Evolutionary conservation across 2,113 vertebrate genomes (phyloP), one percentile per base, ranked within the genome.

Genomic region (Siphamia tubifer): DNA sequence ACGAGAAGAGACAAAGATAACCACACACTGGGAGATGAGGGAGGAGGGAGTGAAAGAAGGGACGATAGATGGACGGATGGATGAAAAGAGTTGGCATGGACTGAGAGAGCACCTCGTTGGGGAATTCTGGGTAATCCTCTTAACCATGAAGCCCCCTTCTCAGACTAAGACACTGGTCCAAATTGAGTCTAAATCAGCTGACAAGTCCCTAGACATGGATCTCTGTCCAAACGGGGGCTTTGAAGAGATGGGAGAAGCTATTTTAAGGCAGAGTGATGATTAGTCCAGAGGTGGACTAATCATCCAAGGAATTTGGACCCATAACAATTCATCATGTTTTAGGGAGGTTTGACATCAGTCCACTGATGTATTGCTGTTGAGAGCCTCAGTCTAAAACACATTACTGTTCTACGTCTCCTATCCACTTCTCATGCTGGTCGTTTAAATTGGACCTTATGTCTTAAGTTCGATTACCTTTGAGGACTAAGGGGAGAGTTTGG

Each of bases 101-200:
- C 67, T 82, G 63, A 76, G 74, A 70, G 87, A 89, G 82, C 84
- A 87, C 68, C 84, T 89, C 74, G 16, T 83, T 86, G 78, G 83
- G 77, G 84, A 86, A 86, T 90, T 90, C 82, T 89, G 87, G 81
- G 79, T 90, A 89, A 89, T 88, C 86, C 86, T 88, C 86, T 91
- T 91, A 89, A 83, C 67, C 73, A 61, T 86, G 83, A 76, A 84
- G 83, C 79, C 83, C 81, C 79, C 79, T 86, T 87, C 77, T 74
- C 83, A 85, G 81, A 71, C 79, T 79, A 63, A 87, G 84, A 90
- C 84, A 85, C 60, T 77, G 78, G 85, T 74, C 63, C 61, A 81
- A 84, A 85, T 69, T 81, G 78, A 85, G 87, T 84, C 68, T 73
- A 71, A 79, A 89, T 90, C 82, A 90, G 82, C 76, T 84, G 85